These are phyloP conservation scores for Pseudocheirus occidentalis DNA, from an alignment of 2,797 vertebrate genomes.

Conservation along the genomic window DNA sequence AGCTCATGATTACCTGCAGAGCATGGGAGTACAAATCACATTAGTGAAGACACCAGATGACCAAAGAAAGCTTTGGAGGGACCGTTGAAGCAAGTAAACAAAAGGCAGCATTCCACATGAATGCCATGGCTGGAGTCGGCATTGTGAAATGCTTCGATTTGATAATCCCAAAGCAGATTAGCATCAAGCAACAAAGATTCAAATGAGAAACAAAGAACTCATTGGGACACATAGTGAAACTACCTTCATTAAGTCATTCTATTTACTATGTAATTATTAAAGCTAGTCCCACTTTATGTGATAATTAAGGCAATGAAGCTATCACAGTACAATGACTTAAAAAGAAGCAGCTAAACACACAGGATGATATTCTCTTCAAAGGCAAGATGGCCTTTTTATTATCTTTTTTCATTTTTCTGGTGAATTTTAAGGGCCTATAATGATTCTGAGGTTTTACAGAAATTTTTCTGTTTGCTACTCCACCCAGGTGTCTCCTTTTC, in stretches of 20 bases:
- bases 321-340: slow-evolving; percentile 71
- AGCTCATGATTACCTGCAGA: slow-evolving; percentile 91
- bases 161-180: slow-evolving; percentile 90
- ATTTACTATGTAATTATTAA: slow-evolving; percentile 92
- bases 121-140: slow-evolving; percentile 90
- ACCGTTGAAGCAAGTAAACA: slow-evolving; percentile 88
- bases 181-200: slow-evolving; percentile 90
- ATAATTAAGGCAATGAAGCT: slow-evolving; percentile 85
- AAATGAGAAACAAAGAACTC: slow-evolving; percentile 93
- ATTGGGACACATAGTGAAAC: slow-evolving; percentile 98
- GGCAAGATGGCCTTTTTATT: slow-evolving; percentile 78
- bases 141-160: slow-evolving; percentile 86
- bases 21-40: slow-evolving; percentile 93
- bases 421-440: slow-evolving; percentile 66
- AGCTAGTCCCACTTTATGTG: slow-evolving; percentile 82
- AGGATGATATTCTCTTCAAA: slow-evolving; percentile 82
- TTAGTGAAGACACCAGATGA: slow-evolving; percentile 92
- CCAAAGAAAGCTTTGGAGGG: slow-evolving; percentile 87
- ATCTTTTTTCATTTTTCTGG: slow-evolving; percentile 63
- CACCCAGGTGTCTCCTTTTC: not conserved
- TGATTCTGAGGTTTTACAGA: slow-evolving; percentile 64
- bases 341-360: slow-evolving; percentile 68
- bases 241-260: slow-evolving; percentile 95
- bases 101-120: slow-evolving; percentile 93
- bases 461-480: slow-evolving; percentile 56